Evolutionary conservation across 1,140 invertebrate species (phyloP), one percentile per base, ranked within the genome.

Genomic region (Papilio aristodemus): DNA sequence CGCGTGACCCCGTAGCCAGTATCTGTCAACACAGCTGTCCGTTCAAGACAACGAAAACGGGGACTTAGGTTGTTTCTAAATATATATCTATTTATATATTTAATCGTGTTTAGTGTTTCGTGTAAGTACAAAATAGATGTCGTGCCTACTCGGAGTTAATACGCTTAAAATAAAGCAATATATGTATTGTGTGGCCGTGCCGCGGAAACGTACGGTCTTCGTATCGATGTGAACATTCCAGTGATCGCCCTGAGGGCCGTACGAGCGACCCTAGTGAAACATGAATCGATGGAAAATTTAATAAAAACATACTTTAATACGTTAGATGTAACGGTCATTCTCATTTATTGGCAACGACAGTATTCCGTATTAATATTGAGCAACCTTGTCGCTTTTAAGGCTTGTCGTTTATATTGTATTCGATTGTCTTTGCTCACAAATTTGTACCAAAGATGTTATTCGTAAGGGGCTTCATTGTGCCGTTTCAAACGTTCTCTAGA

Each of bases 101-200:
- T 80, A 86, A 74, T 78, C 74, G 76, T 79, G 77, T 81, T 79
- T 71, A 80, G 80, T 76, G 79, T 79, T 76, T 76, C 75, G 82
- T 86, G 81, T 87, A 85, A 88, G 88, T 91, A 89, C 88, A 90
- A 91, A 77, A 87, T 83, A 78, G 59, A 79, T 82, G 78, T 83
- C 79, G 78, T 87, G 79, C 75, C 81, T 83, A 84, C 77, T 83
- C 81, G 80, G 82, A 86, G 81, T 75, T 75, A 85, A 85, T 88
- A 90, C 87, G 88, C 85, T 88, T 89, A 88, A 74, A 73, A 76
- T 68, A 77, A 81, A 90, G 86, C 88, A 88, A 89, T 88, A 87
- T 80, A 71, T 84, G 73, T 72, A 73, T 75, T 75, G 58, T 75
- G 72, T 69, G 80, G 77, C 75, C 72, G 74, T 77, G 83, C 78